Percentiles rank a stretch among this genome's conserved stretches.
Evolutionary conservation across 2,797 vertebrate genomes (phyloP).

Genomic region (Pseudotriccus pelzelni): DNA sequence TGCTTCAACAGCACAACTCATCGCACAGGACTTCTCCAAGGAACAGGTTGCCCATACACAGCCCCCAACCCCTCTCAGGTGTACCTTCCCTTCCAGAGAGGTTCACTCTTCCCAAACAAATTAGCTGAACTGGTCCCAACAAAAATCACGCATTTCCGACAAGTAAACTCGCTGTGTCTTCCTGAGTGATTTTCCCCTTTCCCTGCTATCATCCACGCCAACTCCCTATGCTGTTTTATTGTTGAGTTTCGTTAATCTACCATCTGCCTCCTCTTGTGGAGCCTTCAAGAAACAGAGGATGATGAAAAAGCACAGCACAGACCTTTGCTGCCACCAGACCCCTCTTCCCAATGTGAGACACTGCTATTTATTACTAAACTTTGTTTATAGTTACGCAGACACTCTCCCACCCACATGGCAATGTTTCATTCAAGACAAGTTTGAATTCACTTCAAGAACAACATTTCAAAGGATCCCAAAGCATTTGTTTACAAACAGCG

Average conservation of each 20-base stretch:
- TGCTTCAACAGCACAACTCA: background rate
- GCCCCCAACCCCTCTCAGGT: background rate
- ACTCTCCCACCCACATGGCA: conserved; percentile 44
- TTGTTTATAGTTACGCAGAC: conserved; percentile 16
- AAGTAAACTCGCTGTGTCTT: background rate
- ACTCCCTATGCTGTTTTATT: background rate
- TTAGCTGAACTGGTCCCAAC: background rate
- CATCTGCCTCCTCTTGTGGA: background rate
- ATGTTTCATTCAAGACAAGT: conserved; percentile 44
- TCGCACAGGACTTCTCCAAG: background rate
- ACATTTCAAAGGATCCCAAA: conserved; percentile 56
- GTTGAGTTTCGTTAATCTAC: background rate
- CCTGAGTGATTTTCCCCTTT: background rate
- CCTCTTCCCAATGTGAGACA: background rate
- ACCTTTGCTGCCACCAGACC: conserved; percentile 35
- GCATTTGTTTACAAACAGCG: conserved; percentile 64
- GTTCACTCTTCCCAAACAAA: background rate
- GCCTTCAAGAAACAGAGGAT: conserved; percentile 1
- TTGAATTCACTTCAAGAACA: conserved; percentile 56
- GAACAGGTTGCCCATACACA: background rate
- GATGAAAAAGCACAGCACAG: conserved; percentile 1
- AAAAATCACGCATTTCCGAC: background rate
- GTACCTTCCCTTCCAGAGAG: background rate
- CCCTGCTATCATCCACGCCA: background rate
- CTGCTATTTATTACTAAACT: conserved; percentile 41